Percentiles rank a stretch among this genome's conserved stretches.
Evolutionary conservation across 2,797 vertebrate genomes (phyloP).

Genomic region (Micropoecilia bifurca): DNA sequence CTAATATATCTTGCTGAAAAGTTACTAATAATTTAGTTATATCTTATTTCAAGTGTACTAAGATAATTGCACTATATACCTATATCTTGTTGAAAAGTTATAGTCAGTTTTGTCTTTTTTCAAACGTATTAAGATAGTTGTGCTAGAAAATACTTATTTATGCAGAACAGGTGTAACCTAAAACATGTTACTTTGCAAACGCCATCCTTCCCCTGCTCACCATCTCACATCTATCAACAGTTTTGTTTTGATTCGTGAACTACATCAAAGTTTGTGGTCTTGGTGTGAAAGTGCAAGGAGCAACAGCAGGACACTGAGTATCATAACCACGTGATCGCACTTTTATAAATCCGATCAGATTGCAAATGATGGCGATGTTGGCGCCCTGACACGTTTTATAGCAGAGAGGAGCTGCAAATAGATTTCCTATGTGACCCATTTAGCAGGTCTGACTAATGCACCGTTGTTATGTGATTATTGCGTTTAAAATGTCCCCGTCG

Average conservation of each 20-base stretch:
- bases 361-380: not conserved
- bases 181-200: not conserved
- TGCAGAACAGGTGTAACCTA: not conserved
- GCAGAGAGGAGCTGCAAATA: slow-evolving; percentile 1
- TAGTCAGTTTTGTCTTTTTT: no score
- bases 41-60: no score
- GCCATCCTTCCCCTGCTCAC: not conserved
- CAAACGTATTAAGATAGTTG: no score
- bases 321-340: not conserved
- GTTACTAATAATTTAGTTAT: no score
- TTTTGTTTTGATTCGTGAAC: not conserved
- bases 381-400: not conserved
- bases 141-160: no score
- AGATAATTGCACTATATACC: no score
- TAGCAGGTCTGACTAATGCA: not conserved
- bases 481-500: not conserved
- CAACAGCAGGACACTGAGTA: not conserved
- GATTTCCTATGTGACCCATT: slow-evolving; percentile 8
- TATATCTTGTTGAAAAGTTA: no score
- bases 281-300: not conserved
- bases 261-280: not conserved
- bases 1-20: no score
- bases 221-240: not conserved
- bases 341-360: not conserved
- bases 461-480: slow-evolving; percentile 2